Evolutionary conservation across 1,140 invertebrate genomes (phyloP).

Genomic region (Meloidogyne hapla): DNA sequence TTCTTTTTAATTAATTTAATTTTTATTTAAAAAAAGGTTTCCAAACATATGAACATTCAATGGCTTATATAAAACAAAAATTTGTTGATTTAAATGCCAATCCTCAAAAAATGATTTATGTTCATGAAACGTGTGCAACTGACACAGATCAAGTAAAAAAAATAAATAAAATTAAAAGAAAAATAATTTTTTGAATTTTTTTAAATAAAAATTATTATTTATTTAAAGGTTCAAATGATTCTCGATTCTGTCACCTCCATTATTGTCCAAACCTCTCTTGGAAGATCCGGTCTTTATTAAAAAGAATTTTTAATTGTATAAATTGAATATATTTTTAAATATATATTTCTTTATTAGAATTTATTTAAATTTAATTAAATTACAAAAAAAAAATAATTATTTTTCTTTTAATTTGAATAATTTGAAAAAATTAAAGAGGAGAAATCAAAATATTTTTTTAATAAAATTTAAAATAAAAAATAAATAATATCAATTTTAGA

Average conservation of each 20-base stretch:
- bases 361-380: too few species aligned
- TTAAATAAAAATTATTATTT: too few species aligned
- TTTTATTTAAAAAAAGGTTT: conserved; percentile 88
- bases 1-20: conserved; percentile 17
- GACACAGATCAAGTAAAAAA: conserved; percentile 88
- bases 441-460: too few species aligned
- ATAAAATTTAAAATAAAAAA: too few species aligned
- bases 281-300: conserved; percentile 69
- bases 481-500: too few species aligned
- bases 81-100: conserved; percentile 73
- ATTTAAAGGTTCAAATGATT: conserved; percentile 54
- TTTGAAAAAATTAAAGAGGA: too few species aligned
- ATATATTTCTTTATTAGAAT: too few species aligned
- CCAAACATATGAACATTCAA: conserved; percentile 74
- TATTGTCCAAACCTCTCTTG: conserved; percentile 97
- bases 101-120: conserved; percentile 96
- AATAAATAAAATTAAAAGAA: not conserved
- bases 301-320: too few species aligned
- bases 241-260: conserved; percentile 99
- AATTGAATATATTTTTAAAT: too few species aligned
- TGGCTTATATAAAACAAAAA: conserved; percentile 34
- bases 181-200: not conserved
- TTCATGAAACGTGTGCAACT: conserved; percentile 99
- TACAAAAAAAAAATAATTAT: too few species aligned
- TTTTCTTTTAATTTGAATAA: too few species aligned